phyloP scores from a whole-genome alignment of 2,113 vertebrate species.

The Struthidea cinerea region DNA sequence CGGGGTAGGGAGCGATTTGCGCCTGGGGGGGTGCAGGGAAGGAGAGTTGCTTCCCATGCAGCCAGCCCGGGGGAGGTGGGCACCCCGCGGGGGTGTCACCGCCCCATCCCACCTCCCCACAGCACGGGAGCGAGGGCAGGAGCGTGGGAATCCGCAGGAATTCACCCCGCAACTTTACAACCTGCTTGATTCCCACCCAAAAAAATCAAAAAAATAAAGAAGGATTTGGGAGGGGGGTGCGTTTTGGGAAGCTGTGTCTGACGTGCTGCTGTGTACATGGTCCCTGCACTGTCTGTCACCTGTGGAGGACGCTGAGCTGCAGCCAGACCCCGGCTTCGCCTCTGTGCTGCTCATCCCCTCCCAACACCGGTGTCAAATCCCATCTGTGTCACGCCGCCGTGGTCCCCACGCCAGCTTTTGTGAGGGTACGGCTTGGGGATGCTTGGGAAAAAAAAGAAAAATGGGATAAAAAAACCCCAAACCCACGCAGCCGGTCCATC shows the following conservation, averaged over 20 bases:
- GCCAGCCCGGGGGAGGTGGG: neutral
- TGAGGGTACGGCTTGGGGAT: slow-evolving; percentile 22
- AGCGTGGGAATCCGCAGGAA: neutral
- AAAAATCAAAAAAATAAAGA: neutral
- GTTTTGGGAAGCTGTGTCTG: neutral
- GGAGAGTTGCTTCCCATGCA: neutral
- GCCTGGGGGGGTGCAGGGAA: neutral
- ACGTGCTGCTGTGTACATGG: neutral
- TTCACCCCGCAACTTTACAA: slow-evolving; percentile 40
- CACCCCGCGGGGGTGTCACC: neutral
- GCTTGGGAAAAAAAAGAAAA: neutral
- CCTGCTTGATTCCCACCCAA: neutral
- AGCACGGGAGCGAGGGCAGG: neutral
- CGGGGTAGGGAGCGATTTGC: neutral
- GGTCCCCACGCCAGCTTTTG: slow-evolving; percentile 4
- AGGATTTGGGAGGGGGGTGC: neutral
- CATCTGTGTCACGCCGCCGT: slow-evolving; percentile 6
- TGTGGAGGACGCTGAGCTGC: slow-evolving; percentile 60
- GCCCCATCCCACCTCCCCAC: neutral
- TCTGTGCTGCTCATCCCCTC: neutral
- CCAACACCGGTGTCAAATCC: neutral
- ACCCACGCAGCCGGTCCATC: slow-evolving; percentile 63
- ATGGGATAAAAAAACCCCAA: neutral
- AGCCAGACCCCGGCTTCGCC: neutral
- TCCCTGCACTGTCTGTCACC: slow-evolving; percentile 30